Percentiles rank a stretch among this genome's conserved stretches.
phyloP scores from a whole-genome alignment of 2,797 vertebrate genomes.

The Poecilia velifera region DNA sequence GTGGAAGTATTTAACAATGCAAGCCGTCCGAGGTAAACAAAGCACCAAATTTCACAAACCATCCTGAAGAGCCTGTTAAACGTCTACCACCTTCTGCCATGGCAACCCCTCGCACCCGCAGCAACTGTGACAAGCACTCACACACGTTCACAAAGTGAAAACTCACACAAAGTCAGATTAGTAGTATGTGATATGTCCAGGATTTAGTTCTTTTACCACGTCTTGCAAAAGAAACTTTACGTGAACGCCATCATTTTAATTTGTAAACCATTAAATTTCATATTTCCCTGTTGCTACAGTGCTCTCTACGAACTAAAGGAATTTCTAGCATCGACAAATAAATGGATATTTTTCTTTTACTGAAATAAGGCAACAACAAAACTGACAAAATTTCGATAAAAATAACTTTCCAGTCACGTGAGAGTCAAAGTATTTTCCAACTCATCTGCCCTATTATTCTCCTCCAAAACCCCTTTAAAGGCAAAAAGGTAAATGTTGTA shows the following conservation, averaged over 20 bases:
- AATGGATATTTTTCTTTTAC: background rate
- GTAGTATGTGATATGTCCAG: constrained; percentile 8
- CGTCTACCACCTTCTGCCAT: constrained; percentile 51
- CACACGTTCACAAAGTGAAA: constrained; percentile 41
- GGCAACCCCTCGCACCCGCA: constrained; percentile 69
- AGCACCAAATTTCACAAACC: constrained; percentile 26
- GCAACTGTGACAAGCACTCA: constrained; percentile 67
- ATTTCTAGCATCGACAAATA: background rate
- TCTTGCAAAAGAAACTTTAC: constrained; percentile 2
- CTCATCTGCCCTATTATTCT: background rate
- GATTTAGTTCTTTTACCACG: background rate
- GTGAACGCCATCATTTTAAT: too few relatives aligned
- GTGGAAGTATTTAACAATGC: constrained; percentile 27
- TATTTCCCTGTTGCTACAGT: background rate
- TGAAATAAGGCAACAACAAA: background rate
- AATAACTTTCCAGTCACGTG: background rate
- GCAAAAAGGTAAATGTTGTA: background rate
- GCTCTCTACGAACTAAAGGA: background rate
- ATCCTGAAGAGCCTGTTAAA: constrained; percentile 43
- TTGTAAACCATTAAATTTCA: background rate
- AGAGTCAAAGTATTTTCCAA: background rate
- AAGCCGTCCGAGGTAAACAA: constrained; percentile 43
- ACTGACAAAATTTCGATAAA: background rate
- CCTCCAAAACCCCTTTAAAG: background rate
- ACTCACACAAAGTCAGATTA: constrained; percentile 24